Percentiles rank a stretch among this genome's conserved stretches.
Conservation (phyloP, 2,888 invertebrate species). For the Meloe dianella region DNA sequence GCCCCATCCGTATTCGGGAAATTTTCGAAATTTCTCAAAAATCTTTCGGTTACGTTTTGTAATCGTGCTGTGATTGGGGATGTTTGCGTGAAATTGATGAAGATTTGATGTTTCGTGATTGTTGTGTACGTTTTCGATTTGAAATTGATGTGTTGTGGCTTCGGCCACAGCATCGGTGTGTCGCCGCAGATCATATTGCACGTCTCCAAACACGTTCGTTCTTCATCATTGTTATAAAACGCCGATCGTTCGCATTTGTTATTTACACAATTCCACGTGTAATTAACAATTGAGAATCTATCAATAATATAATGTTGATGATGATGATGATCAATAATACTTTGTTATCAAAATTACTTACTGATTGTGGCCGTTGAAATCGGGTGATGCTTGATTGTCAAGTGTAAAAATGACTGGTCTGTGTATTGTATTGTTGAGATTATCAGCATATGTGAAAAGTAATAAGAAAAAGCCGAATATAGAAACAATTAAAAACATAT, state of each 20-base stretch:
- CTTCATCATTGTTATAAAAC: slow-evolving; percentile 43
- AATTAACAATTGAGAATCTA: slow-evolving; percentile 45
- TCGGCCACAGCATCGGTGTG: slow-evolving; percentile 73
- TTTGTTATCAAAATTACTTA: slow-evolving; percentile 9
- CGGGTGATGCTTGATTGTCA: background rate
- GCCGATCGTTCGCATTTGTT: slow-evolving; percentile 66
- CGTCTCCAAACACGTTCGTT: slow-evolving; percentile 65
- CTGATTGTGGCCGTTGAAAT: background rate
- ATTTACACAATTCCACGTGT: slow-evolving; percentile 74
- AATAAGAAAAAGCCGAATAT: slow-evolving; percentile 12
- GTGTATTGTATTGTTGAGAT: background rate
- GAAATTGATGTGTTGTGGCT: slow-evolving; percentile 69
- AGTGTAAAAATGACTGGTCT: background rate
- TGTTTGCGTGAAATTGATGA: slow-evolving; percentile 56
- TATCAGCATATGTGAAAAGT: slow-evolving; percentile 18
- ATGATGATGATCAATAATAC: too few species aligned
- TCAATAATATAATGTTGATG: background rate
- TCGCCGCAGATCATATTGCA: slow-evolving; percentile 77
- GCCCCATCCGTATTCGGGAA: background rate
- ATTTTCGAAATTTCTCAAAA: slow-evolving; percentile 46
- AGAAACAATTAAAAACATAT: background rate
- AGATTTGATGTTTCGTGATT: slow-evolving; percentile 63
- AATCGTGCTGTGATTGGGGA: slow-evolving; percentile 58
- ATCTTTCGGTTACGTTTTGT: slow-evolving; percentile 60
- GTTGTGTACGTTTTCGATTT: slow-evolving; percentile 67